These are phyloP conservation scores for Pseudolycoriella hygida DNA, from an alignment of 2,888 invertebrate species.

Conservation along the genomic window DNA sequence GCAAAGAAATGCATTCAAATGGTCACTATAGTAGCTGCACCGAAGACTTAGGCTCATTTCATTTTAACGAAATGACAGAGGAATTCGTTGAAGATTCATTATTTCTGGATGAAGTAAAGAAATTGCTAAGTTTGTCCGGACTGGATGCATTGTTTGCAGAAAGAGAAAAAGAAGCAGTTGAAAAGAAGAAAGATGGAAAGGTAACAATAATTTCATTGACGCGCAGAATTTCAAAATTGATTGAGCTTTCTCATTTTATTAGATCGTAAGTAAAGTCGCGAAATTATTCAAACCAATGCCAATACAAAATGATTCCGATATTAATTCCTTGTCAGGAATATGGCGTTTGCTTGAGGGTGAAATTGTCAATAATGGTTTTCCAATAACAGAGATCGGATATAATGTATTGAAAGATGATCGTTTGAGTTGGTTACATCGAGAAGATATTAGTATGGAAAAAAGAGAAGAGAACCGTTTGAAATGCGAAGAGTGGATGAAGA, in stretches of 20 bases:
- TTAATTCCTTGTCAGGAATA: slow-evolving; percentile 5
- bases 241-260: no score
- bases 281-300: no score
- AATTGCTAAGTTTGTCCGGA: not conserved
- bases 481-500: slow-evolving; percentile 8
- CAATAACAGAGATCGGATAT: slow-evolving; percentile 5
- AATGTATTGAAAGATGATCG: slow-evolving; percentile 6
- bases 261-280: no score
- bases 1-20: slow-evolving; percentile 3
- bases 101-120: not conserved
- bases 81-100: not conserved
- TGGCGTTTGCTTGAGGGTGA: slow-evolving; percentile 6
- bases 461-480: slow-evolving; percentile 14
- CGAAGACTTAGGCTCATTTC: slow-evolving; percentile 4
- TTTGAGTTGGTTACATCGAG: slow-evolving; percentile 5
- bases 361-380: slow-evolving; percentile 5
- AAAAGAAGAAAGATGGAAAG: not conserved
- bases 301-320: not conserved
- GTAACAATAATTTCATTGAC: no score
- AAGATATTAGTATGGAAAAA: slow-evolving; percentile 8
- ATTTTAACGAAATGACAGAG: not conserved
- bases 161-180: not conserved
- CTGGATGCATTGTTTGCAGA: not conserved
- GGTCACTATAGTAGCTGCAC: not conserved
- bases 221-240: not conserved